These are phyloP conservation scores for Sturnira hondurensis DNA, from an alignment of 2,113 vertebrate genomes.

Conservation along the genomic window DNA sequence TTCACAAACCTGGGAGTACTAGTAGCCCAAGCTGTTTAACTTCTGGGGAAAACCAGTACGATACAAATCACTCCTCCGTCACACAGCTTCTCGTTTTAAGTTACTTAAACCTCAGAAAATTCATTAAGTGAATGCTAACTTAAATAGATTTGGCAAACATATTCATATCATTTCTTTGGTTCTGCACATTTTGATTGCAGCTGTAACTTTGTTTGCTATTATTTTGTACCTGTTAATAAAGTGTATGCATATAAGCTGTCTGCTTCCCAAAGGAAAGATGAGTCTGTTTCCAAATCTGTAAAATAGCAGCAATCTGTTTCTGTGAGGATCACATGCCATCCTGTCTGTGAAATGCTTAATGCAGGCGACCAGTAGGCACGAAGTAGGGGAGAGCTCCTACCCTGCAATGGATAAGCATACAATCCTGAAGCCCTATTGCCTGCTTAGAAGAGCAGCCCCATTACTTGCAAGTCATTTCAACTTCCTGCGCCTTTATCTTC, in stretches of 20 bases:
- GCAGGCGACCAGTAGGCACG: background rate
- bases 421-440: background rate
- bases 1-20: constrained; percentile 3
- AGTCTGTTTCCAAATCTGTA: background rate
- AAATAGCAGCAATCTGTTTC: background rate
- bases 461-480: background rate
- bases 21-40: background rate
- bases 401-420: background rate
- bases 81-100: background rate
- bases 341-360: background rate
- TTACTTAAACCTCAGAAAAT: background rate
- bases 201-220: background rate
- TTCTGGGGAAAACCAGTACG: background rate
- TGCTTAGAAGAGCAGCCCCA: background rate
- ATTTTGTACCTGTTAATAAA: background rate
- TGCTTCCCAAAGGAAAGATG: background rate
- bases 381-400: accelerated
- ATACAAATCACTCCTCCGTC: background rate
- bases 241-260: background rate
- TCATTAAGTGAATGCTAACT: background rate
- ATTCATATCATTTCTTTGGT: background rate
- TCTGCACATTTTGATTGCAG: background rate
- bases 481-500: background rate
- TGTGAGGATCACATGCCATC: background rate
- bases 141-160: background rate